phyloP scores from a whole-genome alignment of 2,888 invertebrate genomes.

The Ectemnius continuus region DNA sequence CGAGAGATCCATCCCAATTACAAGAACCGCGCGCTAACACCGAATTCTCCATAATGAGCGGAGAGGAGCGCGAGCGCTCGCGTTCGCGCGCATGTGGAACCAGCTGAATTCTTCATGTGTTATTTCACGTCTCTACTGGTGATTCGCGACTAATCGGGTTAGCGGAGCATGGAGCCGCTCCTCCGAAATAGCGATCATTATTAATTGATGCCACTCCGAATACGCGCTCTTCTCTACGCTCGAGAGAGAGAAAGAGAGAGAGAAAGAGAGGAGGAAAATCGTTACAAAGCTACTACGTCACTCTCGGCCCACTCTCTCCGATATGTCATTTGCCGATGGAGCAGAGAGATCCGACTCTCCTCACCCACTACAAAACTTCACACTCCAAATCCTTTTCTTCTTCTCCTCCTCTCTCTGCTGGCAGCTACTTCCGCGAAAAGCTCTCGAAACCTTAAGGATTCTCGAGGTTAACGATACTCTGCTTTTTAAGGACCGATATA shows the following conservation, averaged over 20 bases:
- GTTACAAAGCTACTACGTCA: constrained; percentile 35
- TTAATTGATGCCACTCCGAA: constrained; percentile 68
- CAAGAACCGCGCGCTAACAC: constrained; percentile 55
- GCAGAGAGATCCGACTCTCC: too few relatives aligned
- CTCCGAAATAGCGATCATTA: constrained; percentile 71
- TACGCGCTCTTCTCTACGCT: constrained; percentile 39
- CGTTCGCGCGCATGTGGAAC: constrained; percentile 56
- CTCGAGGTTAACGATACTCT: too few relatives aligned
- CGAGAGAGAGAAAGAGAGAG: too few relatives aligned
- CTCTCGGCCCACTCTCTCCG: constrained; percentile 32
- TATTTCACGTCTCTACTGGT: constrained; percentile 54
- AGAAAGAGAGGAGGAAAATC: constrained; percentile 38
- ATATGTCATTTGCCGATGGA: constrained; percentile 38
- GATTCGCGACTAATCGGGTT: constrained; percentile 68
- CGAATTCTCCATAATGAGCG: constrained; percentile 60
- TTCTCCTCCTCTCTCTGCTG: too few relatives aligned
- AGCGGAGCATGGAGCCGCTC: constrained; percentile 67
- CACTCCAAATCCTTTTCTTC: constrained; percentile 2
- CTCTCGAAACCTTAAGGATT: background rate
- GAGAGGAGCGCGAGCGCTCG: constrained; percentile 23
- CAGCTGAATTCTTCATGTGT: constrained; percentile 64
- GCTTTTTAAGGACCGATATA: too few relatives aligned
- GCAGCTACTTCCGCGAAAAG: background rate
- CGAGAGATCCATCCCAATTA: constrained; percentile 55
- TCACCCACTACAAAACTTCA: constrained; percentile 44